Evolutionary conservation across 1,140 invertebrate species (phyloP).

Genomic region (Neodiprion pinetum): DNA sequence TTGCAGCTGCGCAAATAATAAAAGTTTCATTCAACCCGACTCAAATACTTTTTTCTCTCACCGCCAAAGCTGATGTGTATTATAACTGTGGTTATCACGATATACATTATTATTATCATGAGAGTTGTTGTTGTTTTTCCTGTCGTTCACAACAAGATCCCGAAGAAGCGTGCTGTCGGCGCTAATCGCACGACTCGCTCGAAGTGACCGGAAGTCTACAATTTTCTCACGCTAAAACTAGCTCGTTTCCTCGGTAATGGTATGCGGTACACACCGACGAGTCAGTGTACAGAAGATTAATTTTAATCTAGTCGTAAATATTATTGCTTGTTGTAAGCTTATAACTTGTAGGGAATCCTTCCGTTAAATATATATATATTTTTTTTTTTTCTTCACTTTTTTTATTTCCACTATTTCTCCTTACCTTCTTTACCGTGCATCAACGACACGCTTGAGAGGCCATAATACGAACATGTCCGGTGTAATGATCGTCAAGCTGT

Average conservation of each 20-base stretch:
- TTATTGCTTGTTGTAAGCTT: background rate
- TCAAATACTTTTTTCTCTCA: no score
- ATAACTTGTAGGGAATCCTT: no score
- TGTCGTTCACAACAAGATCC: background rate
- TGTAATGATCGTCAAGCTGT: no score
- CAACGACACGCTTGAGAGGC: background rate
- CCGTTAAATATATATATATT: no score
- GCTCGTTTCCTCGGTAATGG: slow-evolving; percentile 3
- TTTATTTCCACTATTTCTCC: background rate
- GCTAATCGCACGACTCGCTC: background rate
- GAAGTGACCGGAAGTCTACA: background rate
- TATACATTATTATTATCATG: no score
- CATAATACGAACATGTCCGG: no score
- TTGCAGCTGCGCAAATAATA: no score
- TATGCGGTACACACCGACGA: background rate
- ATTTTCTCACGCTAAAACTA: slow-evolving; percentile 1
- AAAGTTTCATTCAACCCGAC: no score
- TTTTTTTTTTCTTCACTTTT: no score
- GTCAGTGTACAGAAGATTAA: background rate
- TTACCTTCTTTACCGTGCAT: background rate
- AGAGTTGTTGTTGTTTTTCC: no score
- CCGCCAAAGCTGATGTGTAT: no score
- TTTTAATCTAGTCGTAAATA: slow-evolving; percentile 6
- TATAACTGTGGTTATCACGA: no score
- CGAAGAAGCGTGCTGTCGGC: slow-evolving; percentile 1